Base-by-base conservation (phyloP, 2,797 vertebrate genomes). In the Neopelma chrysocephalum region DNA sequence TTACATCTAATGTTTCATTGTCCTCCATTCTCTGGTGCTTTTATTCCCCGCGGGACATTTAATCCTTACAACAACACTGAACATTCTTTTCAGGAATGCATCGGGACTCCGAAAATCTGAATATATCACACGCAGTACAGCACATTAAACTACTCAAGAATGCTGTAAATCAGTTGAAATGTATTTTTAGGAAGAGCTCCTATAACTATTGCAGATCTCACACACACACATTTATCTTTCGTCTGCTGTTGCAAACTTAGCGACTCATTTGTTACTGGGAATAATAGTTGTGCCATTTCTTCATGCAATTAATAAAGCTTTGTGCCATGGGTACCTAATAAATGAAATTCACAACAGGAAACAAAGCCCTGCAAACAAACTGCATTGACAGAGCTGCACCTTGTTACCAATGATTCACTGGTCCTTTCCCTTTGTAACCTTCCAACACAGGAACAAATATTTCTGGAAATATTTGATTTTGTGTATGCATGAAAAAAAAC, bases 281-380 rank as follows among this genome's bases (percentile, higher is more conserved):
- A 92, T 89, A 92, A 94, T 61, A 92, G 87, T 65, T 82, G 48
- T 69, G 87, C 87, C 66, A 77, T 84, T 91, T 88, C 91, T 84
- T 27, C 25, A 2, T 53, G 90, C 80, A 86, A 78, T 88, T 87
- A 92, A 95, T 95, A 93, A 69, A 81, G 79, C 89, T 93, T 81
- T 92, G 79, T 91, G 87, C 82, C 83, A 77, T 25, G 61, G 64
- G 40, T 87, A 85, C 58, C 90, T 65, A 70, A 75, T 20, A 94
- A 96, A 94, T 90, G 92, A 92, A 96, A 96, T 87, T 87, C 94
- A 93, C 92, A 81, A 81, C 70, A 92, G 77, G 76, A 97, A 93
- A 96, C 57, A 82, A 93, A 93, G 84, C 75, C 43, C 53, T 51
- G 86, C 64, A 83, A 94, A 89, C 25, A 87, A 93, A 90, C 69